These are phyloP conservation scores for Dromius quadrimaculatus DNA, from an alignment of 2,888 invertebrate genomes.

Conservation along the genomic window DNA sequence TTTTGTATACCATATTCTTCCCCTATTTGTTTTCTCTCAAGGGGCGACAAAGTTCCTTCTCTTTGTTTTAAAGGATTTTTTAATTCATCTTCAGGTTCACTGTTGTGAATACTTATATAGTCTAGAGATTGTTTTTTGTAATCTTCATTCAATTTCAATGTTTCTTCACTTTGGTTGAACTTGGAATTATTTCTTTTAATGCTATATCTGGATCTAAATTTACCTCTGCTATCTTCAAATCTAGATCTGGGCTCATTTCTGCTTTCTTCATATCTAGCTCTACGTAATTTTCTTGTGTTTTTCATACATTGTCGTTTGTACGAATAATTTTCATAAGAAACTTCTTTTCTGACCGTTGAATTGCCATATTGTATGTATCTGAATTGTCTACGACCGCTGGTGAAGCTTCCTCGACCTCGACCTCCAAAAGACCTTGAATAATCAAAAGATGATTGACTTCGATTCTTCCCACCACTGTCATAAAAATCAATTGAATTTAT, in stretches of 20 bases:
- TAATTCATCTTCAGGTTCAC: conserved; percentile 43
- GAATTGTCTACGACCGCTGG: not conserved
- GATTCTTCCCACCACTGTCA: conserved; percentile 21
- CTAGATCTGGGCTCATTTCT: too few species aligned
- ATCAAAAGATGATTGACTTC: too few species aligned
- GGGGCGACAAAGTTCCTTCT: conserved; percentile 66
- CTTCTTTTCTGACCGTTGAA: not conserved
- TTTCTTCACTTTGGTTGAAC: conserved; percentile 21
- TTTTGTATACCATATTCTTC: conserved; percentile 68
- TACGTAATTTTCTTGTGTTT: too few species aligned
- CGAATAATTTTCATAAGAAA: too few species aligned
- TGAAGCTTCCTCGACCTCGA: too few species aligned
- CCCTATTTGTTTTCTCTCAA: conserved; percentile 66
- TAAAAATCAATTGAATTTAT: conserved; percentile 55
- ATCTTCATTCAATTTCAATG: conserved; percentile 23
- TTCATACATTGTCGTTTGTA: too few species aligned
- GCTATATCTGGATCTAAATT: too few species aligned
- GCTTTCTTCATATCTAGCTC: too few species aligned
- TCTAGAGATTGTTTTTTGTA: conserved; percentile 5
- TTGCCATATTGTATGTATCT: conserved; percentile 14
- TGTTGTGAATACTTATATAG: not conserved
- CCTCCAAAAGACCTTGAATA: conserved; percentile 25
- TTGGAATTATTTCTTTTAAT: not conserved
- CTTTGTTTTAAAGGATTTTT: conserved; percentile 48
- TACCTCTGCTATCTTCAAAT: too few species aligned